These are phyloP conservation scores for Microtus oregoni DNA, from an alignment of 2,113 vertebrate genomes.

Conservation along the genomic window DNA sequence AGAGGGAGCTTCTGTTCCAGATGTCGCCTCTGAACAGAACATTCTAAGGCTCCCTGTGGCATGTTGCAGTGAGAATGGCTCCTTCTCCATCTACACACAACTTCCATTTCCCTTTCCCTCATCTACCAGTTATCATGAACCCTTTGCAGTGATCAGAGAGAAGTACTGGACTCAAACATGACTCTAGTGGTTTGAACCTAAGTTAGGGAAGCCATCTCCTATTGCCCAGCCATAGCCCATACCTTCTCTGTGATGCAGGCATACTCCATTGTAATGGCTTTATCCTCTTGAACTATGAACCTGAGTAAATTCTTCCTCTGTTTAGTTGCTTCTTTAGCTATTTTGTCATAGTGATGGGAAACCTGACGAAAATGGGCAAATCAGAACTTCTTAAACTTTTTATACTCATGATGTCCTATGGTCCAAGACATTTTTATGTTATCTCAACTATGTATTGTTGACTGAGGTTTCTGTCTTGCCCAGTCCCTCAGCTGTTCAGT, in stretches of 20 bases:
- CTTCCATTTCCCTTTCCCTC: background rate
- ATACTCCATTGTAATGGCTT: background rate
- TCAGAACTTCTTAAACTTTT: background rate
- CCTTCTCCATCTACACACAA: background rate
- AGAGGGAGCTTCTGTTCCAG: background rate
- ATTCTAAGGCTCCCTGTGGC: background rate
- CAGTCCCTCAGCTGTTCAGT: too few species aligned
- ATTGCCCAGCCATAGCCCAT: background rate
- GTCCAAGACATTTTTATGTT: background rate
- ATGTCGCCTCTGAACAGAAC: background rate
- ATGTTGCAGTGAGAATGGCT: background rate
- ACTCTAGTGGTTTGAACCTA: background rate
- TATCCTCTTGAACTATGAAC: background rate
- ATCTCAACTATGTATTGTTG: background rate
- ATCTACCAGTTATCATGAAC: background rate
- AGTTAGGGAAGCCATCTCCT: background rate
- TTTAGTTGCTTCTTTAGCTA: background rate
- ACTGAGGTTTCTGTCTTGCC: too few species aligned
- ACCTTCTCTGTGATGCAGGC: background rate
- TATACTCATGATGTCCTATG: background rate
- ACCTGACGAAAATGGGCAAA: background rate
- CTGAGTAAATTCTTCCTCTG: background rate
- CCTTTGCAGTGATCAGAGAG: background rate
- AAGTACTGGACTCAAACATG: background rate
- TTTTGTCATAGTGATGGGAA: background rate